phyloP scores from a whole-genome alignment of 2,888 invertebrate species.

The Boloria euphrosyne region DNA sequence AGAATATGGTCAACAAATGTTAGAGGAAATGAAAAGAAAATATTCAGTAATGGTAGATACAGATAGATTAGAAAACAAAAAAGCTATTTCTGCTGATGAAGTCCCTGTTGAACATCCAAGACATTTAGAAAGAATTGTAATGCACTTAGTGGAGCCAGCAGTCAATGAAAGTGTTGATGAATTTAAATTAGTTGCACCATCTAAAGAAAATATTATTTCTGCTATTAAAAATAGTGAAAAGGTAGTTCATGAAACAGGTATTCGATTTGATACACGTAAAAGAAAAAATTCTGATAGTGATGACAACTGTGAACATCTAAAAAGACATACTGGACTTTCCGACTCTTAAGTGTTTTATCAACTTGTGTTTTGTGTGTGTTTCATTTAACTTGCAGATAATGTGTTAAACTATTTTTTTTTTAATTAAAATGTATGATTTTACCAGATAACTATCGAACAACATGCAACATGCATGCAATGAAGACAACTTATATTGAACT shows the following conservation, averaged over 20 bases:
- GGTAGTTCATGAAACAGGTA: slow-evolving; percentile 71
- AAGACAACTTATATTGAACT: background rate
- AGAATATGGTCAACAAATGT: slow-evolving; percentile 88
- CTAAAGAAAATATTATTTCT: slow-evolving; percentile 74
- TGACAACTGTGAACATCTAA: slow-evolving; percentile 58
- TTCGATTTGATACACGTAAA: slow-evolving; percentile 71
- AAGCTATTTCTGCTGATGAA: slow-evolving; percentile 55
- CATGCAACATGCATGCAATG: background rate
- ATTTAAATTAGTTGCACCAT: slow-evolving; percentile 69
- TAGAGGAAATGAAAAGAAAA: slow-evolving; percentile 90
- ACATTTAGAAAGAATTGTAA: slow-evolving; percentile 87
- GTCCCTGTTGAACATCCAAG: slow-evolving; percentile 86
- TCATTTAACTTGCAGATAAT: background rate
- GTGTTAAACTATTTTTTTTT: background rate
- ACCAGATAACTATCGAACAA: background rate
- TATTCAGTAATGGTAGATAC: slow-evolving; percentile 87
- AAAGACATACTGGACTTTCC: slow-evolving; percentile 57
- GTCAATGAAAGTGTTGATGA: slow-evolving; percentile 63
- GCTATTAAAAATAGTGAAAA: slow-evolving; percentile 76
- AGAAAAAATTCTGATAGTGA: slow-evolving; percentile 63
- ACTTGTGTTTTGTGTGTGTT: slow-evolving; percentile 2
- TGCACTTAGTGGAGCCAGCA: slow-evolving; percentile 82
- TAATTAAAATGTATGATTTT: background rate
- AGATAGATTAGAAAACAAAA: slow-evolving; percentile 64
- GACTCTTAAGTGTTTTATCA: slow-evolving; percentile 26